Base-by-base conservation (phyloP, 2,113 vertebrate species). In the Melanerpes aurifrons region DNA sequence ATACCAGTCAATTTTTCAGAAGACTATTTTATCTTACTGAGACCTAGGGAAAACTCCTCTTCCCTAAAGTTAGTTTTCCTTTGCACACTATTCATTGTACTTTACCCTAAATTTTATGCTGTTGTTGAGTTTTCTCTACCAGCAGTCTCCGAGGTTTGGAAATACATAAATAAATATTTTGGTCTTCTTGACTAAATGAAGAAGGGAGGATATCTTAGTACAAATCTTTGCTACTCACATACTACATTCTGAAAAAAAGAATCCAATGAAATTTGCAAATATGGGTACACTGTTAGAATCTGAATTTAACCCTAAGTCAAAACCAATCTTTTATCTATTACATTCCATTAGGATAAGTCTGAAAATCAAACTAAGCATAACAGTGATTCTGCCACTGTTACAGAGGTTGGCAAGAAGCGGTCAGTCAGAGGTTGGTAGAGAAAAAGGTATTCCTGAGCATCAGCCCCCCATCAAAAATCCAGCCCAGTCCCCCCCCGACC, bases 1-100 rank as follows among this genome's bases (percentile, higher is more conserved):
- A 85, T 82, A 50, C 75, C 83, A 96, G 85, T 87, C 93, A 94
- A 9, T 69, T 95, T 96, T 96, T 93, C 87, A 96, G 93, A 93
- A 90, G 54, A 88, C 62, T 92, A 83, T 96, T 97, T 97, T 93
- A 95, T 95, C 92, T 94, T 82, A 56, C 12, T 71, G 72, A 94
- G 96, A 96, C 59, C 31, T 81, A 40, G 15, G 58, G 69, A n/a
- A 75, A 87, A 86, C 91, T 87, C 2, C 75, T 87, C 73, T 95
- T 92, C 85, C 68, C 47, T 50, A 89, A 93, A 87, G 32, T 70
- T 89, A 24, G 31, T 58, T 69, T 83, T 63, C 25, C 57, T 64
- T 64, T 90, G 28, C 22, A 88, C 25, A n/a, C 56, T 76, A 25
- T 24, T 17, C 1, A 14, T 70, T 67, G 11, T 72, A 54, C 3